Evolutionary conservation across 2,797 vertebrate species (phyloP), one percentile per base, ranked within the genome.

Genomic region (Oryzias dopingdopingensis): DNA sequence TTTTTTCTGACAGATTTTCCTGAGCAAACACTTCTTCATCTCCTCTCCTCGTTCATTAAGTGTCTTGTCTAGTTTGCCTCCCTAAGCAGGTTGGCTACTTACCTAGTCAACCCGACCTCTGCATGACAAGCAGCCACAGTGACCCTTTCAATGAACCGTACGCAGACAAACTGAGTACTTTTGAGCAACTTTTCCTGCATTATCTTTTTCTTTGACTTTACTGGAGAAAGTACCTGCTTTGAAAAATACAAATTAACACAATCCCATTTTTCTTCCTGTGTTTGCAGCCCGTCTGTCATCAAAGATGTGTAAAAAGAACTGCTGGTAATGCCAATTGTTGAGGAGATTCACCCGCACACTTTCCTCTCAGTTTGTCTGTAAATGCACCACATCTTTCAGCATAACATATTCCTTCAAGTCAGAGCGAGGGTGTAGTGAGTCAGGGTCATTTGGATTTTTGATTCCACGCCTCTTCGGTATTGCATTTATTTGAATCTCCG

Each of bases 371-470:
- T 76, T 80, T 75, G 70, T 80, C 57, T 76, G 65, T 62, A 84
- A 86, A 85, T 45, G 49, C 58, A 81, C 85, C 79, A 77, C 77
- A 66, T 78, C 64, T 72, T 62, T 77, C 41, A 64, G 59, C 62
- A 60, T 80, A 79, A 66, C 7, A 18, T 73, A 75, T 85, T 86
- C 67, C 78, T 79, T 76, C 54, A 56, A 52, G 58, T 55, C 74
- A 37, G 52, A 56, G 57, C 6, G 44, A 37, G 53, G 75, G 62
- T 68, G 58, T 71, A 80, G 61, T 57, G 78, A 82, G 80, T 88
- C 86, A 86, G 85, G 86, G 82, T 84, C 82, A 83, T 76, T 41
- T 0, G 73, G 76, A 80, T 83, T 81, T 82, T 80, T 78, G 74
- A 80, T 87, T 86, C 77, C 72, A 72, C 75, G 72, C 55, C 77